Conservation (phyloP, 2,888 invertebrate genomes). For the Acronicta psi region DNA sequence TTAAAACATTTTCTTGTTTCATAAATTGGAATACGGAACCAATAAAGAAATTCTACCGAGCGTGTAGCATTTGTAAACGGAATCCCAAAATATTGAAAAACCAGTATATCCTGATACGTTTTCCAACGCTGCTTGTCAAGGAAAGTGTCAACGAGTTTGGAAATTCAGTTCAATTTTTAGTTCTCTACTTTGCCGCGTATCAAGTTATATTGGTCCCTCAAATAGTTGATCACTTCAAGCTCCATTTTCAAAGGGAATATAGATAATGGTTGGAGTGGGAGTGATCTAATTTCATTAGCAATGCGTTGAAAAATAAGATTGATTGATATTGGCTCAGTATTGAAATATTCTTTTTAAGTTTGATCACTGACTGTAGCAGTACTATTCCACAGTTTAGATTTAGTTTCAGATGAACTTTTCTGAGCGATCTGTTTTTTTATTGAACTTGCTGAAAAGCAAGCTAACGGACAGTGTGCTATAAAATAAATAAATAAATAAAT, state of each 20-base stretch:
- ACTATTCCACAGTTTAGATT: no score
- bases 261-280: constrained; percentile 18
- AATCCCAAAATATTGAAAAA: constrained; percentile 7
- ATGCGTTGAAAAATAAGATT: constrained; percentile 37
- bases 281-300: constrained; percentile 42
- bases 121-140: background rate
- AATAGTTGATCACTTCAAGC: constrained; percentile 21
- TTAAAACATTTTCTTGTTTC: constrained; percentile 32
- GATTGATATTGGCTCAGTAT: constrained; percentile 18
- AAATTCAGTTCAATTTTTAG: background rate
- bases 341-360: constrained; percentile 10
- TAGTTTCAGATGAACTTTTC: no score
- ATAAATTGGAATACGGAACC: constrained; percentile 52
- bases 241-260: constrained; percentile 44
- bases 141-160: background rate
- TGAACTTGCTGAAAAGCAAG: no score
- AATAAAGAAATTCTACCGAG: constrained; percentile 25
- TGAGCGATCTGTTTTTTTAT: no score
- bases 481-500: no score
- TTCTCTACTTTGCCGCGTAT: background rate
- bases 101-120: constrained; percentile 19
- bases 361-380: background rate
- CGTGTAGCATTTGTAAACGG: constrained; percentile 20
- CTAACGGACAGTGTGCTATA: no score
- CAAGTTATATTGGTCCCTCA: constrained; percentile 15